Base-by-base conservation (phyloP, 2,888 invertebrate species). In the Argynnis bischoffii region DNA sequence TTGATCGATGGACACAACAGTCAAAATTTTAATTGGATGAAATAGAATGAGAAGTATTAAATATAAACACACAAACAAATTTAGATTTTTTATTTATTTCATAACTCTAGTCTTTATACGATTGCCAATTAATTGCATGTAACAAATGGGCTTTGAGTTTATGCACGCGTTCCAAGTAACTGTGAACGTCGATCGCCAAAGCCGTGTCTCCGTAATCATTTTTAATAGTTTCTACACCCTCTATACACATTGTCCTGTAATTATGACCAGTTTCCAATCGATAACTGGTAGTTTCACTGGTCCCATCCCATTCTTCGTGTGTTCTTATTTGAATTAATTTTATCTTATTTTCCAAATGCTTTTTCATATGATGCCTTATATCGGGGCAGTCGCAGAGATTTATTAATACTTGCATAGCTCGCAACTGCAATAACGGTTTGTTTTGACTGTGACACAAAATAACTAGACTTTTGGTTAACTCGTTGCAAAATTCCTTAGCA, bases 381-480 rank as follows among this genome's bases (percentile, higher is more conserved):
- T 92, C 92, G 0, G 91, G 88, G 70, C 84, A 85, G 59, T 92
- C 92, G 78, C 90, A 88, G 0, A 92, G 75, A 72, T 92, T 92
- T 6, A 90, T 86, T 47, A 92, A 69, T 0, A 88, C 84, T 68
- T 90, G 89, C 80, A 92, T 82, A 2, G 81, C 75, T 16, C 81
- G 70, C 5, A 88, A 41, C 65, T 92, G 92, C 1, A 92, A 66
- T 8, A 83, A n/a, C 0, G 91, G 90, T 2, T 76, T 79, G 67
- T 82, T 86, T 0, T 81, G 81, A 1, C 73, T 67, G 3, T 77
- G 70, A 55, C 84, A 84, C 3, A 91, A 75, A 0, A 69, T 46
- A 0, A 89, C 81, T 3, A 92, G 74, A 1, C 77, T 76, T 48
- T 77, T 83, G 0, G 86, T 85, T 2, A 92, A 67, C 1, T 85